phyloP scores from a whole-genome alignment of 2,888 invertebrate species.

The Cephonodes hylas region DNA sequence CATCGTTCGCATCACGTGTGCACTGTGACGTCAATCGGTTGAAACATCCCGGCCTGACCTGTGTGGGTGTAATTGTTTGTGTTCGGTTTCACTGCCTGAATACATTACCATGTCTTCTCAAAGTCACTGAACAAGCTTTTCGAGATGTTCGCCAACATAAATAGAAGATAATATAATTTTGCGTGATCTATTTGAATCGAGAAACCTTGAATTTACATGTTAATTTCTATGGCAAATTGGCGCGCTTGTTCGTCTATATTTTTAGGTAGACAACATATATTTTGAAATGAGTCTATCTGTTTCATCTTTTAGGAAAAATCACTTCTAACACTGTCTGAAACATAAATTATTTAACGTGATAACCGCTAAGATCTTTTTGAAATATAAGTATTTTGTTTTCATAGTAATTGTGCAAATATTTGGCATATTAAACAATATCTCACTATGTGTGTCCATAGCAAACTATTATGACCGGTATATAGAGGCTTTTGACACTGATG shows the following conservation, averaged over 20 bases:
- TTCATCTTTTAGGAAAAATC: too few relatives aligned
- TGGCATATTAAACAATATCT: background rate
- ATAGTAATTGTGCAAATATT: background rate
- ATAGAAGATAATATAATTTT: background rate
- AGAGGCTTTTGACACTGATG: background rate
- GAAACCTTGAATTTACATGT: background rate
- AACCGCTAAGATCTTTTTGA: background rate
- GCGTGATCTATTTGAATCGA: background rate
- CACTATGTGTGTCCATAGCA: background rate
- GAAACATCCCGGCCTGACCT: constrained; percentile 1
- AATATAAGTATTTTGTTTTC: background rate
- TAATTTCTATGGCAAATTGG: background rate
- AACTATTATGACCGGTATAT: background rate
- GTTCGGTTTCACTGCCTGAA: constrained; percentile 10
- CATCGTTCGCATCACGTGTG: constrained; percentile 12
- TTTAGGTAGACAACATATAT: background rate
- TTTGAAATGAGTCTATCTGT: too few relatives aligned
- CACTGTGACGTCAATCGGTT: constrained; percentile 15
- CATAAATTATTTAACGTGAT: background rate
- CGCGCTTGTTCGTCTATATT: background rate
- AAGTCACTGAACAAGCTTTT: constrained; percentile 9
- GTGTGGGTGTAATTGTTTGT: constrained; percentile 13
- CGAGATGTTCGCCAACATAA: background rate
- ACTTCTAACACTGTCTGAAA: too few relatives aligned
- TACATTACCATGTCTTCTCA: constrained; percentile 8